These are phyloP conservation scores for Drosophila cardini DNA, from an alignment of 1,140 invertebrate species.

Conservation along the genomic window DNA sequence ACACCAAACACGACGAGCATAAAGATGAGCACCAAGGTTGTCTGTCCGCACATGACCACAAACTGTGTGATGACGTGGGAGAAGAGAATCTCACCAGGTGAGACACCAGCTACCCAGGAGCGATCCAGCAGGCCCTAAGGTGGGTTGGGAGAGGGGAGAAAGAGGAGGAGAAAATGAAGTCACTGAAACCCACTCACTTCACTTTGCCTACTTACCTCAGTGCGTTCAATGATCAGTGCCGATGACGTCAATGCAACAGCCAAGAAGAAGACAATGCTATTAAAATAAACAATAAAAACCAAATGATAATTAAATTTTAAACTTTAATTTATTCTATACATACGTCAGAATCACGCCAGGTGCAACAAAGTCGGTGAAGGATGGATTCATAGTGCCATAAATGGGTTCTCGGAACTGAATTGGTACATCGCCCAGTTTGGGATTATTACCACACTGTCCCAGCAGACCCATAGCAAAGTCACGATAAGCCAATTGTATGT, in stretches of 20 bases:
- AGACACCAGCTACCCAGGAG: conserved; percentile 95
- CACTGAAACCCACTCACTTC: conserved; percentile 19
- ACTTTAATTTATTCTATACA: conserved; percentile 76
- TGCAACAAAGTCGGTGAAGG: conserved; percentile 97
- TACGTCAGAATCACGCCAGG: conserved; percentile 97
- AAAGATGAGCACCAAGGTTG: conserved; percentile 93
- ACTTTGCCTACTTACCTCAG: conserved; percentile 84
- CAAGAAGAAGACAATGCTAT: conserved; percentile 97
- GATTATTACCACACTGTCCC: conserved; percentile 90
- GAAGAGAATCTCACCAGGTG: conserved; percentile 94
- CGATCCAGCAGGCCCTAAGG: conserved; percentile 92
- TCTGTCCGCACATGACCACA: conserved; percentile 95
- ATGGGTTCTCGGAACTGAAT: conserved; percentile 93
- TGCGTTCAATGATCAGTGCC: conserved; percentile 95
- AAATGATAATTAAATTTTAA: conserved; percentile 16
- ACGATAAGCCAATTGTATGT: conserved; percentile 92
- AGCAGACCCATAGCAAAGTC: conserved; percentile 91
- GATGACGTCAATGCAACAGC: conserved; percentile 96
- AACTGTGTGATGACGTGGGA: conserved; percentile 97
- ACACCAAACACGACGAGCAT: conserved; percentile 96
- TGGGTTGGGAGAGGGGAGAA: neutral
- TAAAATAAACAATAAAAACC: conserved; percentile 54
- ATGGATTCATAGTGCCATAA: conserved; percentile 94
- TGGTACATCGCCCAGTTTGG: conserved; percentile 92
- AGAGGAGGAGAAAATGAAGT: neutral